Base-by-base conservation (phyloP, 1,140 invertebrate genomes). In the Drosophila hydei region DNA sequence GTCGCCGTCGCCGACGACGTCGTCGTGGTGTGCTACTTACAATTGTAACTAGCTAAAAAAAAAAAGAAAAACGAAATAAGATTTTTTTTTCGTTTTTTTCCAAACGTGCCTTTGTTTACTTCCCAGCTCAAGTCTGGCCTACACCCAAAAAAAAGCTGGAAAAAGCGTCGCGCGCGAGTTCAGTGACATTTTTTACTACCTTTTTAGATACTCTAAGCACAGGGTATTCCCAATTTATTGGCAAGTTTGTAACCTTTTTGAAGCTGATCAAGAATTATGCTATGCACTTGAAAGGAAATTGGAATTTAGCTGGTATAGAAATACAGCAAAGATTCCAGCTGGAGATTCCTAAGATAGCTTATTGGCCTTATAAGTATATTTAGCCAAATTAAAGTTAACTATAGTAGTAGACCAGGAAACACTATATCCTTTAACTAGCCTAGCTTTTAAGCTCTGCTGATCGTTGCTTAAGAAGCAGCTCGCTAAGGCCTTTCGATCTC, bases 41-140 rank as follows among this genome's bases (percentile, higher is more conserved):
- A 83, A 87, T 87, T 87, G 83, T 87, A 89, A 87, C 83, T 88
- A 87, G 81, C 71, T 81, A 61, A 77, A 64, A 68, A 76, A 72
- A 78, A 68, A 52, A 58, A 51, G 42, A 52, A 64, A 27, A 55
- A 36, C 30, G 33, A 56, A 56, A 25, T 84, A 79, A 77, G 77
- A 80, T 84, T 87, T 84, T 84, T 16, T 42, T 69, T 54, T 61
- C 50, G 38, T 58, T 45, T 55, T 40, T 64, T 36, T 79, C 77
- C 83, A 83, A 83, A 78, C 59, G 72, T 81, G 83, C 71, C 73
- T 85, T 85, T 84, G 80, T 85, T 76, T 85, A 78, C 79, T 67
- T 68, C 55, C 70, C 70, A 55, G 52, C 72, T 58, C 33, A 33
- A 54, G 42, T 40, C 79, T 76, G 79, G 79, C 75, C 81, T 85